phyloP scores from a whole-genome alignment of 2,113 vertebrate species.

The Rana temporaria region DNA sequence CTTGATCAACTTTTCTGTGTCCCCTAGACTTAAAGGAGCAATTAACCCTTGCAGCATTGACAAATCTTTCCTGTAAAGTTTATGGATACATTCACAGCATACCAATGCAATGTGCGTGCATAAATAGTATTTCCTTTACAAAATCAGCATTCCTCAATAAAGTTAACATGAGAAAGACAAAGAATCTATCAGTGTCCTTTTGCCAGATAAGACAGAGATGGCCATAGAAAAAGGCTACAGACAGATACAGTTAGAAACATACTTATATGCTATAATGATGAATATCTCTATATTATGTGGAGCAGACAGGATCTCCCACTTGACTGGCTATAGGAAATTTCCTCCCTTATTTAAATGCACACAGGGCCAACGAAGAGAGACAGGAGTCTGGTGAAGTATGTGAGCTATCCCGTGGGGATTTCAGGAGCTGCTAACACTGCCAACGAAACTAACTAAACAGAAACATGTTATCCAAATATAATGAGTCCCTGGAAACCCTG shows the following conservation, averaged over 20 bases:
- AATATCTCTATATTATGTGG: conserved; percentile 22
- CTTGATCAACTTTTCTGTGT: too few relatives aligned
- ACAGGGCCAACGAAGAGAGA: conserved; percentile 25
- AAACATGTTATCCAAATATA: conserved; percentile 52
- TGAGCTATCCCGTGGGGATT: conserved; percentile 34
- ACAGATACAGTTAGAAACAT: conserved; percentile 12
- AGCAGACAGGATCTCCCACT: conserved; percentile 24
- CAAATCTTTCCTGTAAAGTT: too few relatives aligned
- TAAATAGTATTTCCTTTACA: not conserved
- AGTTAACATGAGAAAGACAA: not conserved
- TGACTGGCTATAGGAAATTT: conserved; percentile 34
- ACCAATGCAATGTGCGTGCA: not conserved
- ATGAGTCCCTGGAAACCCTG: conserved; percentile 42
- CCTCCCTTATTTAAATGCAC: conserved; percentile 2
- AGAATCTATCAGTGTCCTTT: not conserved
- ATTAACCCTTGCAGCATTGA: too few relatives aligned
- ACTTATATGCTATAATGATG: not conserved
- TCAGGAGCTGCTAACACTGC: conserved; percentile 39
- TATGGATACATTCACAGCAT: not conserved
- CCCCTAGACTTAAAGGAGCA: too few relatives aligned
- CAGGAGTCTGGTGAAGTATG: conserved; percentile 33
- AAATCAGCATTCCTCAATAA: not conserved
- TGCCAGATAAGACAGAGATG: not conserved
- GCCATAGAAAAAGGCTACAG: not conserved
- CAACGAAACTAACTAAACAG: conserved; percentile 46